Evolutionary conservation across 2,888 invertebrate species (phyloP).

Genomic region (Eupithecia dodoneata): DNA sequence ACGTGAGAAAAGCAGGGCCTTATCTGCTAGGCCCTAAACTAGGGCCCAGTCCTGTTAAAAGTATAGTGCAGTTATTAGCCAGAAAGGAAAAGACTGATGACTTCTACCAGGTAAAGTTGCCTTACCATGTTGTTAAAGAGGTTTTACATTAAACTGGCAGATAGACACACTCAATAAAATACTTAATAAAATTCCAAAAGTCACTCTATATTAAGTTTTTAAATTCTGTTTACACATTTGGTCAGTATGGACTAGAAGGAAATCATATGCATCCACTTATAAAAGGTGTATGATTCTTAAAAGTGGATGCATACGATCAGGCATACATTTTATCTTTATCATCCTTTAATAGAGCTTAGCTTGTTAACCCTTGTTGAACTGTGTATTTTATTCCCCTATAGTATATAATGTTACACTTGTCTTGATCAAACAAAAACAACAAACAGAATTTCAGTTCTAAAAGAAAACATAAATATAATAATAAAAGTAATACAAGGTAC

Average conservation of each 20-base stretch:
- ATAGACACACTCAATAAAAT: background rate
- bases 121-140: background rate
- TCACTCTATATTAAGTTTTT: background rate
- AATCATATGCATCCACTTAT: background rate
- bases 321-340: background rate
- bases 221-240: background rate
- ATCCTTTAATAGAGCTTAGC: background rate
- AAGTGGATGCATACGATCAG: too few relatives aligned
- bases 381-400: background rate
- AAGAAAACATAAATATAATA: too few relatives aligned
- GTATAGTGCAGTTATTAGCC: constrained; percentile 90
- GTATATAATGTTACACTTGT: background rate
- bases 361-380: background rate
- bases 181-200: background rate
- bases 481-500: too few relatives aligned
- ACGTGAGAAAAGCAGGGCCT: constrained; percentile 86
- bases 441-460: too few relatives aligned
- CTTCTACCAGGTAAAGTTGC: constrained; percentile 83
- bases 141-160: background rate
- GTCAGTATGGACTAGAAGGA: background rate
- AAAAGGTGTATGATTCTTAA: background rate
- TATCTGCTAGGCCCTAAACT: constrained; percentile 88
- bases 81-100: constrained; percentile 88
- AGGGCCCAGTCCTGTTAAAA: constrained; percentile 89
- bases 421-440: too few relatives aligned